These are phyloP conservation scores for Onychomys arenicola DNA, from an alignment of 2,797 vertebrate species.

Conservation along the genomic window DNA sequence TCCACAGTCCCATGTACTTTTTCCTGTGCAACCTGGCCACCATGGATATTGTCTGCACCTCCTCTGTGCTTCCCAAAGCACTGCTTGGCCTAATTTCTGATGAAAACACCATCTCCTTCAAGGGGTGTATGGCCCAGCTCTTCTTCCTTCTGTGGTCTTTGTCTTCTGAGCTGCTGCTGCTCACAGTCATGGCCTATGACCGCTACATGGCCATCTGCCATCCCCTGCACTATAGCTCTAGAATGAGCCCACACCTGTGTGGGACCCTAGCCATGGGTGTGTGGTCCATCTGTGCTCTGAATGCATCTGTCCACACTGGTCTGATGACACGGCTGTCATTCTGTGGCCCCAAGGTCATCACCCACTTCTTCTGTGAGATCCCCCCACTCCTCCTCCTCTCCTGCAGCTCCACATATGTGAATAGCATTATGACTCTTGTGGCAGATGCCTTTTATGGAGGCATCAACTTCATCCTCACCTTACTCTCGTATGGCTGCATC, in stretches of 20 bases:
- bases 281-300: slow-evolving; percentile 56
- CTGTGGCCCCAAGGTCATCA: background rate
- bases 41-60: slow-evolving; percentile 70
- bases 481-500: background rate
- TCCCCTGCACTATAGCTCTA: slow-evolving; percentile 51
- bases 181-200: slow-evolving; percentile 72
- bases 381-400: slow-evolving; percentile 70
- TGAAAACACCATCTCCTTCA: slow-evolving; percentile 66
- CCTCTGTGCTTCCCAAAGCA: slow-evolving; percentile 73
- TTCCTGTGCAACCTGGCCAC: slow-evolving; percentile 77
- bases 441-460: slow-evolving; percentile 60
- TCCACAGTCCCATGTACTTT: slow-evolving; percentile 80
- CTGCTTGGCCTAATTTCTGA: background rate
- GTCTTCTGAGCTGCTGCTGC: slow-evolving; percentile 70
- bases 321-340: slow-evolving; percentile 4
- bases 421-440: slow-evolving; percentile 50
- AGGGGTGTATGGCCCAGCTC: slow-evolving; percentile 66
- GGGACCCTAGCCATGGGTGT: background rate
- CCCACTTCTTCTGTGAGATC: slow-evolving; percentile 66
- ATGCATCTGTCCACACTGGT: background rate
- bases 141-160: slow-evolving; percentile 11
- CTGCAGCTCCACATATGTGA: slow-evolving; percentile 63
- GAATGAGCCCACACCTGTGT: slow-evolving; percentile 60
- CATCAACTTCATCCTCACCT: background rate
- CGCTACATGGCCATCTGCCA: slow-evolving; percentile 27